Evolutionary conservation across 2,113 vertebrate genomes (phyloP).

Genomic region (Artemisiospiza belli): DNA sequence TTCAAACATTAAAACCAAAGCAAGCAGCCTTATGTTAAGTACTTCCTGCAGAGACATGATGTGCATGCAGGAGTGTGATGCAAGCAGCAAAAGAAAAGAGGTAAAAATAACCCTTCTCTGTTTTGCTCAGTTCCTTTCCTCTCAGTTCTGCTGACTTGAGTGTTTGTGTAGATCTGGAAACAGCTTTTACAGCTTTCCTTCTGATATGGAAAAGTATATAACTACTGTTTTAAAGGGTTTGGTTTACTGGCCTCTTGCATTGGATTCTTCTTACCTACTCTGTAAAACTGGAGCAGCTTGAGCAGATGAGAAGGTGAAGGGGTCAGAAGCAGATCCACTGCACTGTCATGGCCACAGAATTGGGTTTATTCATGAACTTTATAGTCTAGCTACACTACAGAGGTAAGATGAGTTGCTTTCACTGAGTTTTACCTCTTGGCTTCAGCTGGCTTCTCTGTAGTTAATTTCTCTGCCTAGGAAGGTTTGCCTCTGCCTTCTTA

Average conservation of each 20-base stretch:
- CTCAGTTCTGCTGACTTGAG: neutral
- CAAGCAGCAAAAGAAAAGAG: neutral
- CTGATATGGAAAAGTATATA: neutral
- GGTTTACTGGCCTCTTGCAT: neutral
- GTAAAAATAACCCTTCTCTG: conserved; percentile 23
- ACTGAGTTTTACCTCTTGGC: neutral
- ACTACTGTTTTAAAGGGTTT: neutral
- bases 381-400: neutral
- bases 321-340: neutral
- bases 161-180: neutral
- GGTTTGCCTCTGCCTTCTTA: neutral
- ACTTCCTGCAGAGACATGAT: conserved; percentile 2
- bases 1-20: neutral
- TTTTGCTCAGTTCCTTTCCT: conserved; percentile 24
- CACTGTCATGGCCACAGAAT: neutral
- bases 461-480: neutral
- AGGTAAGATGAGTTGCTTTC: neutral
- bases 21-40: neutral
- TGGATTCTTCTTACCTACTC: neutral
- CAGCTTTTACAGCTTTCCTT: neutral
- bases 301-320: neutral
- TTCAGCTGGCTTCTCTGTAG: neutral
- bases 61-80: neutral
- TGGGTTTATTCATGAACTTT: neutral
- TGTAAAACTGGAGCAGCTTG: neutral